Evolutionary conservation across 1,140 invertebrate species (phyloP), one percentile per base, ranked within the genome.

Genomic region (Mesaphorura yosii): DNA sequence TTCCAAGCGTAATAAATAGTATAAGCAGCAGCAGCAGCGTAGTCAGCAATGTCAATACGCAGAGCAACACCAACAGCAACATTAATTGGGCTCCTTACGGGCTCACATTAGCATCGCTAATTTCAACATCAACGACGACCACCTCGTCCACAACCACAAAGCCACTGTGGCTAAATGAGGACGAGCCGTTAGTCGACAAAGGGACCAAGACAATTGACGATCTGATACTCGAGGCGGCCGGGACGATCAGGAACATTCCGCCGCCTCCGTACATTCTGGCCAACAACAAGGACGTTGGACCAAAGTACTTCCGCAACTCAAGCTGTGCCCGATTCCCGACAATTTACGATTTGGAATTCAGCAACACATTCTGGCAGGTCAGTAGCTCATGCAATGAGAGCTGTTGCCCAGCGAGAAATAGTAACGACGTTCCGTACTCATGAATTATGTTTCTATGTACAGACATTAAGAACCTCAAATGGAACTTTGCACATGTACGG

Each of bases 401-500:
- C n/a, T n/a, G n/a, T n/a, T n/a, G n/a, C n/a, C n/a, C n/a, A n/a
- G n/a, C n/a, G n/a, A n/a, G n/a, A n/a, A n/a, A n/a, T n/a, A n/a
- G n/a, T n/a, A n/a, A n/a, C n/a, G n/a, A n/a, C n/a, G n/a, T n/a
- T n/a, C n/a, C n/a, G n/a, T n/a, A n/a, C n/a, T n/a, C n/a, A n/a
- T n/a, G n/a, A n/a, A n/a, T 12, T 15, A n/a, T 40, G 10, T 51
- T 42, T 53, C 53, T 69, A 69, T 54, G 69, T 69, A 66, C 87
- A 93, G 68, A 84, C 79, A 12, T 60, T 90, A 60, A 75, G 76
- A 54, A 81, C 84, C 1, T 77, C 75, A 26, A 86, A 90, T 61
- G 87, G 86, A 1, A 87, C 86, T 0, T 90, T 91, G 65, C 86
- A 89, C 61, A 68, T 93, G 1, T 92, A 86, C 65, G 86, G 85